A percentile compares a stretch with the other conserved stretches of the same genome.
Evolutionary conservation across 2,113 vertebrate genomes (phyloP).

Genomic region (Rhinopomastus cyanomelas): DNA sequence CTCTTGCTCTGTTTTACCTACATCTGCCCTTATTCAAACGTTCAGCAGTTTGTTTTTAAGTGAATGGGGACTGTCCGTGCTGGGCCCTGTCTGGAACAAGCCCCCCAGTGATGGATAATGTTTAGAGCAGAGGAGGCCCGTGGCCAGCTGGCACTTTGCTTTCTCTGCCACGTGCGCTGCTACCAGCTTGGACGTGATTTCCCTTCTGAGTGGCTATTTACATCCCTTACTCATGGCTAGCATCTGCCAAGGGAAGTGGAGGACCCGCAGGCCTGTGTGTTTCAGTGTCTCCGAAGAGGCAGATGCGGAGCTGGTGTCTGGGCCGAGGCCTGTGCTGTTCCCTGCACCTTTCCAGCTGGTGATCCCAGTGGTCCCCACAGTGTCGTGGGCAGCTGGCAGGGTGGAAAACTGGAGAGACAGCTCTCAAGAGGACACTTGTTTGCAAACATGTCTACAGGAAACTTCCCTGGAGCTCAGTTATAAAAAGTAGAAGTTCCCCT

Average conservation of each 20-base stretch:
- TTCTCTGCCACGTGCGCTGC: neutral
- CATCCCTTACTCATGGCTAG: neutral
- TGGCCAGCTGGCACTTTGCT: conserved; percentile 27
- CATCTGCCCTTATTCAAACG: neutral
- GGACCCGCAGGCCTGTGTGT: neutral
- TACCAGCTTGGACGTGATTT: conserved; percentile 1
- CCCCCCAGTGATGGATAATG: neutral
- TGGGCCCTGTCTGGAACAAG: neutral
- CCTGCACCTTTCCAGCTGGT: conserved; percentile 9
- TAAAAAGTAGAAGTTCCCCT: neutral
- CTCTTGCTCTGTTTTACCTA: neutral
- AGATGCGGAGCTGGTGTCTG: conserved; percentile 14
- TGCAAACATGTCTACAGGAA: conserved; percentile 32
- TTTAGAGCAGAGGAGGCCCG: neutral
- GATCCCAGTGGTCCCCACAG: conserved; percentile 24
- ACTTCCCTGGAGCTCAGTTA: conserved; percentile 6
- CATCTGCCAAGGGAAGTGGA: conserved; percentile 25
- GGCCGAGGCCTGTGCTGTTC: neutral
- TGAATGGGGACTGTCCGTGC: neutral
- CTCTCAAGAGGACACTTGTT: neutral
- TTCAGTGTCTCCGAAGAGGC: conserved; percentile 21
- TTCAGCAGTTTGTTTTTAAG: neutral
- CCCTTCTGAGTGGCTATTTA: conserved; percentile 6
- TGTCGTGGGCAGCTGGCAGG: conserved; percentile 24
- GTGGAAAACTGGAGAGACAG: conserved; percentile 15